Evolutionary conservation across 1,140 invertebrate genomes (phyloP).

Genomic region (Drosophila asahinai): DNA sequence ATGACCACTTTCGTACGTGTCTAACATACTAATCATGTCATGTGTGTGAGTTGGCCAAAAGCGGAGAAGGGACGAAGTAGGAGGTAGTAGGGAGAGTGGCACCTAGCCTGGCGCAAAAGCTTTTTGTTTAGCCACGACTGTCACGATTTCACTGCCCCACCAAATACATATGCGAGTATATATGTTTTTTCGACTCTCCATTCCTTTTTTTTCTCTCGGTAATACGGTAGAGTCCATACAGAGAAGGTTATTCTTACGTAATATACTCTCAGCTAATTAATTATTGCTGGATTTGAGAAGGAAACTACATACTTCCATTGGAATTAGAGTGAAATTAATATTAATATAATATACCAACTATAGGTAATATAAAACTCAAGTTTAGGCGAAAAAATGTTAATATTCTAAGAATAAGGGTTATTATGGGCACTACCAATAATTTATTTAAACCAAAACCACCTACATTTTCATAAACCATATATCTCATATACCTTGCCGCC

Average conservation of each 20-base stretch:
- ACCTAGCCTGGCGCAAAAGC: slow-evolving; percentile 24
- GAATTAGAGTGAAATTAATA: no score
- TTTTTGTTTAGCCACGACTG: slow-evolving; percentile 75
- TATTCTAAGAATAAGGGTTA: no score
- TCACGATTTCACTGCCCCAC: slow-evolving; percentile 41
- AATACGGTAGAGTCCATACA: background rate
- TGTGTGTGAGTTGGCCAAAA: slow-evolving; percentile 52
- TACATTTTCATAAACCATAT: no score
- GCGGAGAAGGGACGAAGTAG: background rate
- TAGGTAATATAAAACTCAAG: no score
- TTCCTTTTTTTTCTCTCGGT: slow-evolving; percentile 1
- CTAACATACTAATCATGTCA: slow-evolving; percentile 84
- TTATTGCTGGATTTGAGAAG: no score
- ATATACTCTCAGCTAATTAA: no score
- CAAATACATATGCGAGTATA: slow-evolving; percentile 18
- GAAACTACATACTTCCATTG: no score
- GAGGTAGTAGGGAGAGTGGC: background rate
- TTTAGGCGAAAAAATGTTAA: no score
- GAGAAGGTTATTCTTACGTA: background rate
- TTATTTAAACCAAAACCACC: no score
- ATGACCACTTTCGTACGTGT: slow-evolving; percentile 85
- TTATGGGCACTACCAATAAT: no score
- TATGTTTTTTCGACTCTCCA: slow-evolving; percentile 1
- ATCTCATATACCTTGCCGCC: no score
- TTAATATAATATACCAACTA: no score